A percentile compares a stretch with the other conserved stretches of the same genome.
Conservation (phyloP, 2,113 vertebrate species). For the Hemiscyllium ocellatum region DNA sequence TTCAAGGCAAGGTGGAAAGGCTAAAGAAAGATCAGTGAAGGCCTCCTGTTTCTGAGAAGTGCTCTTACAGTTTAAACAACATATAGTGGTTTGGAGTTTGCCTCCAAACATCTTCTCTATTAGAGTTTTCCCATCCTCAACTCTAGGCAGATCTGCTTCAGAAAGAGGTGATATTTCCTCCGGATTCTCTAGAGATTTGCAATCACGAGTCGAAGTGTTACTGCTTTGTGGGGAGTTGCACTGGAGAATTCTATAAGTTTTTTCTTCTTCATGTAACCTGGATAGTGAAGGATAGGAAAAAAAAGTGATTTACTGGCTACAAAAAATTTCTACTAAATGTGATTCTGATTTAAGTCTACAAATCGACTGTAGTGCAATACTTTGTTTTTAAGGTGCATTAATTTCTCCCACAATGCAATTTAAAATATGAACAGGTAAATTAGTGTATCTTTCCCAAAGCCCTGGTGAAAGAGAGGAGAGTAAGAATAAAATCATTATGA, state of each 20-base stretch:
- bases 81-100: slow-evolving; percentile 77
- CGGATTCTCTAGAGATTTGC: neutral
- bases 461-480: neutral
- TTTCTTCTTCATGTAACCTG: slow-evolving; percentile 94
- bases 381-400: neutral
- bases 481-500: neutral
- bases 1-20: slow-evolving; percentile 75
- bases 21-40: slow-evolving; percentile 89
- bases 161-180: neutral
- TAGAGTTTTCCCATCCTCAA: slow-evolving; percentile 64
- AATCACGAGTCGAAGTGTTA: neutral
- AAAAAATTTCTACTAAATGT: neutral
- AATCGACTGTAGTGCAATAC: neutral
- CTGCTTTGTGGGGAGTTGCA: slow-evolving; percentile 45
- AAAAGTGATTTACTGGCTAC: neutral
- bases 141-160: neutral
- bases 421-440: neutral
- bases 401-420: neutral
- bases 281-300: slow-evolving; percentile 38
- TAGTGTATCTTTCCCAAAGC: neutral
- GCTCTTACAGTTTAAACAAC: slow-evolving; percentile 82
- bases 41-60: slow-evolving; percentile 90
- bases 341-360: neutral
- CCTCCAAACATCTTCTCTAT: slow-evolving; percentile 92
- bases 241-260: slow-evolving; percentile 64